Conservation (phyloP, 1,140 invertebrate species). For the Cyclina sinensis region DNA sequence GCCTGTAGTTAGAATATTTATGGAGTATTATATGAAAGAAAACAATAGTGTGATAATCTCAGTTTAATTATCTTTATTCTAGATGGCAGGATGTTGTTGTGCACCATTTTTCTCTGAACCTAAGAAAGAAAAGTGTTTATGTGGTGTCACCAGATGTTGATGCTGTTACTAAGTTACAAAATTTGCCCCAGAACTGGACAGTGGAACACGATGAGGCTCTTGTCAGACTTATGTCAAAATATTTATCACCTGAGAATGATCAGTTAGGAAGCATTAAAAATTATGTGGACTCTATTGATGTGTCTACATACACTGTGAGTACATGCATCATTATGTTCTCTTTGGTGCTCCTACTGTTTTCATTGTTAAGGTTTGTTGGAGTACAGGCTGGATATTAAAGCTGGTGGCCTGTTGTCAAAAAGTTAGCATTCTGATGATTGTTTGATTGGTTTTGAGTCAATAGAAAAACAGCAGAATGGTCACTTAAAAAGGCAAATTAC, state of each 20-base stretch:
- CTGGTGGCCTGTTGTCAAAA: too few relatives aligned
- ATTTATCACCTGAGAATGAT: constrained; percentile 81
- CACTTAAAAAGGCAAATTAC: too few relatives aligned
- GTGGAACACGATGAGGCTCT: constrained; percentile 85
- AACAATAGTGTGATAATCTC: too few relatives aligned
- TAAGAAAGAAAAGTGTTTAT: constrained; percentile 72
- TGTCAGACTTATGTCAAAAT: constrained; percentile 83
- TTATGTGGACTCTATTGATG: constrained; percentile 85
- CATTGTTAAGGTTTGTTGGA: too few relatives aligned
- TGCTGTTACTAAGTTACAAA: constrained; percentile 78
- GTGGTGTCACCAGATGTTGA: constrained; percentile 75
- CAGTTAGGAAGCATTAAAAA: constrained; percentile 83
- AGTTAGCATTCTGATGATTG: too few relatives aligned
- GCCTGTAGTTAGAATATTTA: too few relatives aligned
- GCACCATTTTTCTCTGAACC: constrained; percentile 76
- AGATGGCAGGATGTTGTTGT: constrained; percentile 84
- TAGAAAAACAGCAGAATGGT: too few relatives aligned
- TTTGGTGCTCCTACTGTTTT: too few relatives aligned
- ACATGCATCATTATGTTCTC: too few relatives aligned
- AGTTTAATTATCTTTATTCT: constrained; percentile 49
- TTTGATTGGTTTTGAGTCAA: too few relatives aligned
- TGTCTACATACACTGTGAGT: constrained; percentile 84
- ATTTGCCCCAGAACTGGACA: constrained; percentile 81
- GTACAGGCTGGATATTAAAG: too few relatives aligned
- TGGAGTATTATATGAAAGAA: too few relatives aligned